phyloP scores from a whole-genome alignment of 1,140 invertebrate species.

The Bursaphelenchus mucronatus region DNA sequence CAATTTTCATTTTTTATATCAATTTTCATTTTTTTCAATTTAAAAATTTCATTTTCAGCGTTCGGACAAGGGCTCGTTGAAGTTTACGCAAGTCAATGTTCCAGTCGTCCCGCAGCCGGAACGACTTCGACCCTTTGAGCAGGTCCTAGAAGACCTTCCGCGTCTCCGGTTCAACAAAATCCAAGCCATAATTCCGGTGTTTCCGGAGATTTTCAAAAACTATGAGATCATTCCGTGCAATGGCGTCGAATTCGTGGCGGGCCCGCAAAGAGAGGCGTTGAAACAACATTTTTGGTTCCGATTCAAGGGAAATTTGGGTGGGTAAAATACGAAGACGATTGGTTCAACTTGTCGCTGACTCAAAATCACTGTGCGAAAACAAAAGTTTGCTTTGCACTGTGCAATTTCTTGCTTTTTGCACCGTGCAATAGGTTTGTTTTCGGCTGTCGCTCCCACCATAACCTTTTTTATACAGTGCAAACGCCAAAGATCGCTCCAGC shows the following conservation, averaged over 20 bases:
- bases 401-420: too few species aligned
- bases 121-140: neutral
- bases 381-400: too few species aligned
- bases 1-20: too few species aligned
- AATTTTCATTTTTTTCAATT: neutral
- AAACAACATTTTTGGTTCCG: constrained; percentile 20
- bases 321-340: too few species aligned
- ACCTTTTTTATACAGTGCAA: too few species aligned
- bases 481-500: too few species aligned
- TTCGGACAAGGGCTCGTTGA: neutral
- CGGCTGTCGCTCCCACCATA: too few species aligned
- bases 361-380: too few species aligned
- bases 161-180: neutral
- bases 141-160: constrained; percentile 5
- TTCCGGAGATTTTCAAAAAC: neutral
- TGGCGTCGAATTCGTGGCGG: constrained; percentile 14
- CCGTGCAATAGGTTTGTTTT: too few species aligned
- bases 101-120: constrained; percentile 11
- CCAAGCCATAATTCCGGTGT: neutral
- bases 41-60: constrained; percentile 1
- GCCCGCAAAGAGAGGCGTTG: constrained; percentile 5
- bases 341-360: too few species aligned
- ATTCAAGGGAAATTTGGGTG: neutral
- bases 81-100: constrained; percentile 10
- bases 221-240: constrained; percentile 17